phyloP scores from a whole-genome alignment of 2,888 invertebrate species.

The Congeria kusceri region DNA sequence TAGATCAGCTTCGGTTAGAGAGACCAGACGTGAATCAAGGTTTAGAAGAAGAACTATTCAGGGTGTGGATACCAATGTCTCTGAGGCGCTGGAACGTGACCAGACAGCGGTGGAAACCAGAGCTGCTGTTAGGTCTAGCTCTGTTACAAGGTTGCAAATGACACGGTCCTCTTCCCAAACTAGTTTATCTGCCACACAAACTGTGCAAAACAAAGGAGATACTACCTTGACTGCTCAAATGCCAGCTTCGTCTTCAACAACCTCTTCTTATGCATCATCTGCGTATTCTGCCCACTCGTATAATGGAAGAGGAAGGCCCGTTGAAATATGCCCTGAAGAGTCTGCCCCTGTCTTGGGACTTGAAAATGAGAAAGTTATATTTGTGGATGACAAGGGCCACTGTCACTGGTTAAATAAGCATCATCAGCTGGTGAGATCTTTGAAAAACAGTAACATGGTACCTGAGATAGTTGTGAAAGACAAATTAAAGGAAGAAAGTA shows the following conservation, averaged over 20 bases:
- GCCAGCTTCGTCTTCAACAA: constrained; percentile 15
- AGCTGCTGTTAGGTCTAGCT: neutral
- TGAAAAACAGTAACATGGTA: constrained; percentile 23
- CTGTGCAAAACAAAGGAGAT: neutral
- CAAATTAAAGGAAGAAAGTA: constrained; percentile 2
- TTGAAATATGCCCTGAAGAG: constrained; percentile 45
- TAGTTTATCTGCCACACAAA: neutral
- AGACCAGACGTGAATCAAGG: constrained; percentile 28
- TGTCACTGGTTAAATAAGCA: constrained; percentile 45
- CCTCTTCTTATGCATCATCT: constrained; percentile 12
- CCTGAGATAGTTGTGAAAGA: constrained; percentile 39
- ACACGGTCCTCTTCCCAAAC: constrained; percentile 26
- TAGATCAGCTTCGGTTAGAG: constrained; percentile 28
- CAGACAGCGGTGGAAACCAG: neutral
- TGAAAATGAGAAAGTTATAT: constrained; percentile 46
- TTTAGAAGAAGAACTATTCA: constrained; percentile 53
- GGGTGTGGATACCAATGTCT: constrained; percentile 48
- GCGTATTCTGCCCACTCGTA: neutral
- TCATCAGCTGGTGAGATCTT: constrained; percentile 34
- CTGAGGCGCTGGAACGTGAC: constrained; percentile 37
- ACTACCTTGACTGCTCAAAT: neutral
- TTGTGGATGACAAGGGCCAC: constrained; percentile 49
- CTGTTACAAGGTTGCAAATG: neutral
- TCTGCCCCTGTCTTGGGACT: constrained; percentile 45
- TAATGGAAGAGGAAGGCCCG: constrained; percentile 1